A percentile compares a stretch with the other conserved stretches of the same genome.
These are phyloP conservation scores for Asarcornis scutulata DNA, from an alignment of 2,113 vertebrate species.

Conservation along the genomic window DNA sequence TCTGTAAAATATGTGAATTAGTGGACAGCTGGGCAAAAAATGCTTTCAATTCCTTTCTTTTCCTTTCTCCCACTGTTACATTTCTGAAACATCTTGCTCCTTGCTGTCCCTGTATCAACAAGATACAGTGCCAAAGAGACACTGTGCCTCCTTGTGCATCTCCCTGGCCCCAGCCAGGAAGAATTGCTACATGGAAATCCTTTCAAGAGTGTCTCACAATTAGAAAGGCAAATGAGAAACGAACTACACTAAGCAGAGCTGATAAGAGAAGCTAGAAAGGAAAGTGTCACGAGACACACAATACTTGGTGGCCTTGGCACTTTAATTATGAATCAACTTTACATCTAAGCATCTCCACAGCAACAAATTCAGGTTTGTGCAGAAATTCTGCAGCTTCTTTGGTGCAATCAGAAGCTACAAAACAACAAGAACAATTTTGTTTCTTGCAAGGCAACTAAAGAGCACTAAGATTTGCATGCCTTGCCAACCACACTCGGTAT, in stretches of 20 bases:
- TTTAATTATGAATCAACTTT: conserved; percentile 34
- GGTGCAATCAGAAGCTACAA: not conserved
- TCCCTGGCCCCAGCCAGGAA: not conserved
- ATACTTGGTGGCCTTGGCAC: not conserved
- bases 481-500: not conserved
- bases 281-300: not conserved
- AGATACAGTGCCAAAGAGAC: not conserved
- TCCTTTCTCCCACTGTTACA: not conserved
- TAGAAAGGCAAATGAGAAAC: conserved; percentile 30
- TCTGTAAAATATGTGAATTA: not conserved
- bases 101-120: not conserved
- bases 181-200: not conserved
- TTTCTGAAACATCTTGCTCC: not conserved
- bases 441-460: not conserved
- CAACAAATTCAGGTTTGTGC: not conserved
- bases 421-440: not conserved
- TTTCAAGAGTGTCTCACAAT: not conserved
- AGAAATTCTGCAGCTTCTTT: not conserved
- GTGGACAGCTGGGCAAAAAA: not conserved
- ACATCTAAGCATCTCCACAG: not conserved
- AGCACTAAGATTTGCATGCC: not conserved
- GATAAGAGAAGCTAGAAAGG: not conserved
- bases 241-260: not conserved
- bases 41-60: not conserved
- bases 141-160: accelerated